A percentile compares a stretch with the other conserved stretches of the same genome.
Conservation (phyloP, 2,113 vertebrate genomes). For the Zapornia atra region DNA sequence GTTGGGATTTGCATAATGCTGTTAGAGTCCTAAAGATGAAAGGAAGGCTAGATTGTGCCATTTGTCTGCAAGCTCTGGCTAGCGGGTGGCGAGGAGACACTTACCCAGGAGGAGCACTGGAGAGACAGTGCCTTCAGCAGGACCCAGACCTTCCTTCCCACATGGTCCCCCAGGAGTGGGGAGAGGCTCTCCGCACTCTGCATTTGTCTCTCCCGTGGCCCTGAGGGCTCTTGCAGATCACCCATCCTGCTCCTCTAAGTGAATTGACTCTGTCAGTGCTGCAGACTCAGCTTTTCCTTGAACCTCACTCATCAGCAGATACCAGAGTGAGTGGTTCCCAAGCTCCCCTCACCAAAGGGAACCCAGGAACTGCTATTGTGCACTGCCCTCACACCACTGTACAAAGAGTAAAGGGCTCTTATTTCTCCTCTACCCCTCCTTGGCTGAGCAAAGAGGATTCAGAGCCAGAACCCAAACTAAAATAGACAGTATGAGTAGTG, state of each 20-base stretch:
- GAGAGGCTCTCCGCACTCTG: background rate
- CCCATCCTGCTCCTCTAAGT: rapidly evolving
- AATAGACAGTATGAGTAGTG: background rate
- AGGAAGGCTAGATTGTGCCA: constrained; percentile 37
- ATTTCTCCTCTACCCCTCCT: background rate
- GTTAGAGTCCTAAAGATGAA: constrained; percentile 47
- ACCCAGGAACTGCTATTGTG: background rate
- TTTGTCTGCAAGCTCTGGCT: constrained; percentile 17
- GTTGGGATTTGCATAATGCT: constrained; percentile 64
- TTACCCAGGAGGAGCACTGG: background rate
- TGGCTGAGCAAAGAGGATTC: background rate
- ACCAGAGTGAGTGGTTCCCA: background rate
- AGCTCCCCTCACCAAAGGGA: background rate
- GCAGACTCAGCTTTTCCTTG: background rate
- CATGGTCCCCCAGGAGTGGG: rapidly evolving
- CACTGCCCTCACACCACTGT: background rate
- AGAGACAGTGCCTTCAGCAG: background rate
- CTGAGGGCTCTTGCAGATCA: background rate
- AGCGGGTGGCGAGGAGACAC: background rate
- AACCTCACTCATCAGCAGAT: background rate
- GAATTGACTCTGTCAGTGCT: background rate
- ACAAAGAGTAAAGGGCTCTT: background rate
- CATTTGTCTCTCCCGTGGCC: background rate
- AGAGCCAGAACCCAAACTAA: background rate
- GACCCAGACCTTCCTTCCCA: background rate